Conservation (phyloP, 2,113 vertebrate genomes). For the Rhombomys opimus region DNA sequence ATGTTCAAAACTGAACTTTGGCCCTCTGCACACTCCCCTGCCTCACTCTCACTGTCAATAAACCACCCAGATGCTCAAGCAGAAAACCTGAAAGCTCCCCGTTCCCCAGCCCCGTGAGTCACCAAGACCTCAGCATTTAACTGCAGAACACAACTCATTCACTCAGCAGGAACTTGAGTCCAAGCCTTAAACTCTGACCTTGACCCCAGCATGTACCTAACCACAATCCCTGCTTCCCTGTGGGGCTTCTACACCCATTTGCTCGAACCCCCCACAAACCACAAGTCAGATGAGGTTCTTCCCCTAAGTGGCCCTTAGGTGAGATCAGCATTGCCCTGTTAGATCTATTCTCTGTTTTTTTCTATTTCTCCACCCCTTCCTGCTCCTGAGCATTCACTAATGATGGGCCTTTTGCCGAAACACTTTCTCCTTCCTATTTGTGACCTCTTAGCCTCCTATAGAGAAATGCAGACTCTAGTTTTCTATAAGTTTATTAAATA, state of each 20-base stretch:
- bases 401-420: neutral
- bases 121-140: neutral
- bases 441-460: neutral
- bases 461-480: neutral
- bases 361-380: neutral
- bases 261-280: neutral
- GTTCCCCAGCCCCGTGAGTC: neutral
- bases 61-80: neutral
- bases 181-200: too few species aligned
- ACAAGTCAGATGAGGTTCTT: too few species aligned
- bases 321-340: fast-evolving
- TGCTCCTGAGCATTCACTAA: neutral
- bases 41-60: neutral
- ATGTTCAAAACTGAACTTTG: too few species aligned
- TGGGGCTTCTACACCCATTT: neutral
- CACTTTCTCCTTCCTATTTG: neutral
- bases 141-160: too few species aligned
- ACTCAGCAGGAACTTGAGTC: neutral
- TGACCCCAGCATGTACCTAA: too few species aligned
- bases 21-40: neutral
- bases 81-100: neutral
- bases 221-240: neutral
- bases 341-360: neutral
- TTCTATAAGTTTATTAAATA: neutral
- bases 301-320: too few species aligned